Evolutionary conservation across 2,888 invertebrate species (phyloP), one percentile per base, ranked within the genome.

Genomic region (Gymnocheta viridis): DNA sequence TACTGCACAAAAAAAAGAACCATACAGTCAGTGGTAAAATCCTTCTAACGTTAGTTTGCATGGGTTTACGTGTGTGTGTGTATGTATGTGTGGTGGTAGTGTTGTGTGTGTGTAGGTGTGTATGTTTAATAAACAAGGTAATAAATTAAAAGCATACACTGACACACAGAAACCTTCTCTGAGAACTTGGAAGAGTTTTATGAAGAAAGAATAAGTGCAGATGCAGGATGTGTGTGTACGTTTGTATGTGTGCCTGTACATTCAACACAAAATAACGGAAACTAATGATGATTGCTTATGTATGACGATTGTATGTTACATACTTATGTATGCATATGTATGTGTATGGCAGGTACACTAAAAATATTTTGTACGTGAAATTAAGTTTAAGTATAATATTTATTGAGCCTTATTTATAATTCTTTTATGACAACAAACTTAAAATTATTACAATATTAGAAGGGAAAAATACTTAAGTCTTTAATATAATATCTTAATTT

Each of bases 251-350:
- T 24, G 22, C 35, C 3, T 29, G 12, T 22, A n/a, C 27, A 38
- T 22, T 19, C 22, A n/a, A 44, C 29, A 78, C 19, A 78, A 69
- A 41, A 67, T 41, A 69, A 78, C 38, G 69, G 47, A 72, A 80
- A 80, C 64, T 73, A 73, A 80, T 80, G 56, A 73, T 80, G 64
- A 73, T 80, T 73, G 73, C 41, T 32, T 49, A 27, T 56, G 54
- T 27, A 12, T 51, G 24, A 47, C 44, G 49, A 41, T 7, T 7
- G 47, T 19, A 47, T 19, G 19, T n/a, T 32, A 32, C 10, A 10
- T 19, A 7, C 14, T 4, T 29, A 19, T 49, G 17, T 27, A 3
- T 14, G n/a, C 1, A 14, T 14, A 41, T 19, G 22, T 60, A 22
- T 41, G 38, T 51, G 32, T 32, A 17, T 58, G 9, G n/a, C n/a